Conservation (phyloP, 2,888 invertebrate species). For the Allolobophora icterica region DNA sequence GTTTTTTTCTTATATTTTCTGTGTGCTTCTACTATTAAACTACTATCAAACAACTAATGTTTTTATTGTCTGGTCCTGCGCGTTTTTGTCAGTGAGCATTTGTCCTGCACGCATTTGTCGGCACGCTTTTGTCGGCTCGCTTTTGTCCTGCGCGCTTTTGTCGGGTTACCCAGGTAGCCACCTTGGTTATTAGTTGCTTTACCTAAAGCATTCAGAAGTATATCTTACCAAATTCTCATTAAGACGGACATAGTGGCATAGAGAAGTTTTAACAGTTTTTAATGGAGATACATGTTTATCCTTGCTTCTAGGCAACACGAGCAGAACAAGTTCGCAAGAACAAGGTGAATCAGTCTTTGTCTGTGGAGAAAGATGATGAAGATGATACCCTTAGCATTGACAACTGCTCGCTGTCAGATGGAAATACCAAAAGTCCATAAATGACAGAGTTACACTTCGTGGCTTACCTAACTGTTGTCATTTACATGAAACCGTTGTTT, state of each 20-base stretch:
- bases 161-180: too few relatives aligned
- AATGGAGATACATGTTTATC: background rate
- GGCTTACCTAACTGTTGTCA: background rate
- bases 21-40: too few relatives aligned
- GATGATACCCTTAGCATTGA: conserved; percentile 28
- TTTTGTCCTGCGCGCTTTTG: too few relatives aligned
- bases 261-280: background rate
- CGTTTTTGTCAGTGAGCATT: too few relatives aligned
- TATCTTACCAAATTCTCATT: background rate
- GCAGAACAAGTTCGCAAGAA: conserved; percentile 81
- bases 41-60: too few relatives aligned
- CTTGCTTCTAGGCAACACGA: conserved; percentile 30
- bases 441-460: background rate
- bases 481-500: background rate
- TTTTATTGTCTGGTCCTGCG: too few relatives aligned
- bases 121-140: too few relatives aligned
- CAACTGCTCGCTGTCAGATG: conserved; percentile 1
- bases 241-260: too few relatives aligned
- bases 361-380: conserved; percentile 30
- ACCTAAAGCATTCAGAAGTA: too few relatives aligned
- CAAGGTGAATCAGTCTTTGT: conserved; percentile 69
- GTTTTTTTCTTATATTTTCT: too few relatives aligned
- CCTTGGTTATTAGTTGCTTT: too few relatives aligned
- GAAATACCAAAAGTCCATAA: background rate
- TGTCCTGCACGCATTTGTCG: too few relatives aligned